phyloP scores from a whole-genome alignment of 2,113 vertebrate genomes.

The Martes martes region DNA sequence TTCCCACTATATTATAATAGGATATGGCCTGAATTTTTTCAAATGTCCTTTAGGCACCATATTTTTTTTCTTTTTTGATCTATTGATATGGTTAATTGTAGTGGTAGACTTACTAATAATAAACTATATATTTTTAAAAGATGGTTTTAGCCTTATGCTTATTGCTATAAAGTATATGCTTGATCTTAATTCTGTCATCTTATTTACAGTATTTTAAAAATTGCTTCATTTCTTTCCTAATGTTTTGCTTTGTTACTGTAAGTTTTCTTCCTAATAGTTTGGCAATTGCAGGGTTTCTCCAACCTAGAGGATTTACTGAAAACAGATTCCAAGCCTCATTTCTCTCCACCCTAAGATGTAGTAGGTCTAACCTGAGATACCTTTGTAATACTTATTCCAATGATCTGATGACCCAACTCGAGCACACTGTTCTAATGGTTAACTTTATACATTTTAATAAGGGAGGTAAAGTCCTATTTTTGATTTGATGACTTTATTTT shows the following conservation, averaged over 20 bases:
- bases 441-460: background rate
- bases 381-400: background rate
- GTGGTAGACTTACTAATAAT: background rate
- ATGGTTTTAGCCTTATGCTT: background rate
- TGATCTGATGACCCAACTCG: background rate
- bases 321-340: background rate
- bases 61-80: background rate
- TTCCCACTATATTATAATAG: background rate
- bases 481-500: background rate
- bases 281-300: background rate
- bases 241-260: background rate
- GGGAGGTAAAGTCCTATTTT: background rate
- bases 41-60: background rate
- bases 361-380: background rate
- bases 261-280: background rate
- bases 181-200: background rate
- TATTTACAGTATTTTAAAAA: background rate
- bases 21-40: background rate
- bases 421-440: background rate
- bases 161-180: background rate
- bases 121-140: background rate
- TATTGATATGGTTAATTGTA: background rate
- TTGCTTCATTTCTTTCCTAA: background rate
- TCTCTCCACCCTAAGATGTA: background rate
- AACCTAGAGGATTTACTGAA: background rate